phyloP scores from a whole-genome alignment of 2,888 invertebrate genomes.

The Drosophila phalerata region DNA sequence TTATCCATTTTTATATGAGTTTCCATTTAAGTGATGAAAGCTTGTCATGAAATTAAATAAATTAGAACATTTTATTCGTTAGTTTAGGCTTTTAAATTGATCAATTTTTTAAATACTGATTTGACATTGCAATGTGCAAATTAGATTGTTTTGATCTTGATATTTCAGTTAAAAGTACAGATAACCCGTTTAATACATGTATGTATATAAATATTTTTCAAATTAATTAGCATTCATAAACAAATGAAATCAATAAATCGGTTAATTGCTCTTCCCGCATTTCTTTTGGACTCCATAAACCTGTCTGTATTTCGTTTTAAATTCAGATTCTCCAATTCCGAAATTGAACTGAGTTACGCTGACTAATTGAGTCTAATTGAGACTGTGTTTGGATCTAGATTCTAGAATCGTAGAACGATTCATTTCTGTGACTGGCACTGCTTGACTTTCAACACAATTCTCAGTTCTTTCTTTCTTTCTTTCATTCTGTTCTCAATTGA shows the following conservation, averaged over 20 bases:
- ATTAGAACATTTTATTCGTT: neutral
- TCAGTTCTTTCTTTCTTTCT: neutral
- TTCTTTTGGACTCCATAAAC: slow-evolving; percentile 1
- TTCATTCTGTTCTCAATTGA: slow-evolving; percentile 41
- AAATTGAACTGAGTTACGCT: slow-evolving; percentile 34
- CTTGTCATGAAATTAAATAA: neutral
- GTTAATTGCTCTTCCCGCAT: slow-evolving; percentile 16
- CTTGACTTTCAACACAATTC: slow-evolving; percentile 42
- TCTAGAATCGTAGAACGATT: slow-evolving; percentile 17
- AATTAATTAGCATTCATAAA: slow-evolving; percentile 16
- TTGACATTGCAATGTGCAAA: too few relatives aligned
- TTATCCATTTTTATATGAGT: neutral
- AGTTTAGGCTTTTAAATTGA: neutral
- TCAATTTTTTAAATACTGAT: too few relatives aligned
- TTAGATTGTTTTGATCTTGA: slow-evolving; percentile 1
- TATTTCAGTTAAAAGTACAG: slow-evolving; percentile 15
- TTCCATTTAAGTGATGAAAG: neutral
- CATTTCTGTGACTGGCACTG: slow-evolving; percentile 29
- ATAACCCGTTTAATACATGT: neutral
- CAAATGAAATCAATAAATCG: slow-evolving; percentile 21
- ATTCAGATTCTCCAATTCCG: slow-evolving; percentile 6
- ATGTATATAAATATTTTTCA: slow-evolving; percentile 7
- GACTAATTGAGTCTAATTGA: slow-evolving; percentile 69
- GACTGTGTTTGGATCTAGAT: slow-evolving; percentile 24
- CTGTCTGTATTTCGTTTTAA: slow-evolving; percentile 21